A percentile compares a stretch with the other conserved stretches of the same genome.
Evolutionary conservation across 2,888 invertebrate species (phyloP).

Genomic region (Drosophila cyrtoloma): DNA sequence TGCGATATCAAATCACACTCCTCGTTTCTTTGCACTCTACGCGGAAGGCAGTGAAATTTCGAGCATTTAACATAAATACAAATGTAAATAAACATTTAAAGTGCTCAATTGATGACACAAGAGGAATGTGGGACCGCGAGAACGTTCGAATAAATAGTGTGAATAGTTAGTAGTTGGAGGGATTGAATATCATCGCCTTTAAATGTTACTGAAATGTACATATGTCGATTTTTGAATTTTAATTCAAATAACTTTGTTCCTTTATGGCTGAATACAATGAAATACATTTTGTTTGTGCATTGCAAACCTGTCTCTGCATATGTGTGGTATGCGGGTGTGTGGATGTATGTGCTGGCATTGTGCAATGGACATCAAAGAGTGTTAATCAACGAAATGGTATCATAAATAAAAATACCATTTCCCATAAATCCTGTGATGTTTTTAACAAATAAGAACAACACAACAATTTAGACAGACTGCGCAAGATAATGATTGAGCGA

Average conservation of each 20-base stretch:
- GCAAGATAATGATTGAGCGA: not conserved
- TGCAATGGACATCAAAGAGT: constrained; percentile 64
- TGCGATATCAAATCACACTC: not conserved
- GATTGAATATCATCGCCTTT: constrained; percentile 22
- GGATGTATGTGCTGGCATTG: constrained; percentile 19
- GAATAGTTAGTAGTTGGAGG: not conserved
- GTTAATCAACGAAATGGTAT: constrained; percentile 79
- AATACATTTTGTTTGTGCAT: constrained; percentile 45
- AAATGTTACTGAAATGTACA: constrained; percentile 19
- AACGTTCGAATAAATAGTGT: not conserved
- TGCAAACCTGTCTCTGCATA: constrained; percentile 18
- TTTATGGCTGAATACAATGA: constrained; percentile 23
- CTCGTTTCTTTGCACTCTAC: not conserved
- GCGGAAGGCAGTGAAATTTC: not conserved
- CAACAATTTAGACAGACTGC: constrained; percentile 34
- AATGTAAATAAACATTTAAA: not conserved
- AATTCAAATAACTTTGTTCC: not conserved
- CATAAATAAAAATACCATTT: constrained; percentile 79
- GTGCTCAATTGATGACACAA: not conserved
- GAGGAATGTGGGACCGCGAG: not conserved
- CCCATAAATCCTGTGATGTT: constrained; percentile 76
- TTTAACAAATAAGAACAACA: constrained; percentile 74
- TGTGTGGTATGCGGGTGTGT: not conserved
- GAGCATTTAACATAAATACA: not conserved
- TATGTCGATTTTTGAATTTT: constrained; percentile 3